phyloP scores from a whole-genome alignment of 2,113 vertebrate genomes.

The Esox niger region DNA sequence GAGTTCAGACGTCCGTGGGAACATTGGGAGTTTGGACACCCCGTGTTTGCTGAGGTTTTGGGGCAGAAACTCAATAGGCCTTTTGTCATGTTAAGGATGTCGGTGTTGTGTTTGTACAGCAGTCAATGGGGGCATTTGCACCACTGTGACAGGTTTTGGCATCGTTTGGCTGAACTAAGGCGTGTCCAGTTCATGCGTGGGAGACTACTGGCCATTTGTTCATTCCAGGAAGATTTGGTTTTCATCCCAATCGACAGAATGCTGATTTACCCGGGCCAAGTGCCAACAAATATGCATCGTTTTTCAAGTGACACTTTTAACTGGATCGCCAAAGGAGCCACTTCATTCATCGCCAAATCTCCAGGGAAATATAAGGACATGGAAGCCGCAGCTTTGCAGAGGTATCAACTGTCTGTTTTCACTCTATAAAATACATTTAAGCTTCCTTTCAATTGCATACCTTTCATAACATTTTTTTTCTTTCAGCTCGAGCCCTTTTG shows the following conservation, averaged over 20 bases:
- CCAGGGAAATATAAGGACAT: neutral
- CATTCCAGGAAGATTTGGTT: too few species aligned
- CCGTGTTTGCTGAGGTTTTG: too few species aligned
- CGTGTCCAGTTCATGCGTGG: neutral
- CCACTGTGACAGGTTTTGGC: neutral
- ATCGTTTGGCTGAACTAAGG: neutral
- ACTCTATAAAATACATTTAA: neutral
- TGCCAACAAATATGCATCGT: too few species aligned
- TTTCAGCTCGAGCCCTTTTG: neutral
- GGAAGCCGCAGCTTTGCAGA: neutral
- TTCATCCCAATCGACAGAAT: too few species aligned
- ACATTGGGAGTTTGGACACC: neutral
- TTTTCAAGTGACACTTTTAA: too few species aligned
- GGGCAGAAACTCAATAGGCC: neutral
- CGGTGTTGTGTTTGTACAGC: neutral
- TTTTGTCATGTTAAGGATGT: neutral
- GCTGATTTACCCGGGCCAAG: too few species aligned
- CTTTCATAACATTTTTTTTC: constrained; percentile 1
- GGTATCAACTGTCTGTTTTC: neutral
- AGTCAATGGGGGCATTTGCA: neutral
- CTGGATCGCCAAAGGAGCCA: neutral
- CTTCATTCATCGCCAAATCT: neutral
- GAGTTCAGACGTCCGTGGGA: too few species aligned
- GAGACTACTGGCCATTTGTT: neutral
- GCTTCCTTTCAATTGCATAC: neutral